A percentile compares a stretch with the other conserved stretches of the same genome.
phyloP scores from a whole-genome alignment of 2,113 vertebrate genomes.

The Labeo rohita region DNA sequence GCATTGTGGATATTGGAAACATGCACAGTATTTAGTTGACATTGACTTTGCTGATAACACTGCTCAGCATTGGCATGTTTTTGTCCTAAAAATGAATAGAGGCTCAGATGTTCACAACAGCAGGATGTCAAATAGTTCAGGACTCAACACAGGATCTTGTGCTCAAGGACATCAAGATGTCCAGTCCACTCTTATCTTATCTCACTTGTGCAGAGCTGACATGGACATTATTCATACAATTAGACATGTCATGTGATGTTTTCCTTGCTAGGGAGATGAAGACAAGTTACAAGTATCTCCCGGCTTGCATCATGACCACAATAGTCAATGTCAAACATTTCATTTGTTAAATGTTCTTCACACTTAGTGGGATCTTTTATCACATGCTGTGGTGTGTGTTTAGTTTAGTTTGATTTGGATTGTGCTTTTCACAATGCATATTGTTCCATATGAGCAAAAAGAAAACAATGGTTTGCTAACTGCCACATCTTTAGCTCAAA shows the following conservation, averaged over 20 bases:
- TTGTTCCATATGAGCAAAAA: neutral
- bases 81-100: slow-evolving; percentile 12
- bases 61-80: neutral
- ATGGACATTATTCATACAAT: slow-evolving; percentile 14
- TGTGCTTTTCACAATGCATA: neutral
- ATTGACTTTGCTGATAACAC: slow-evolving; percentile 9
- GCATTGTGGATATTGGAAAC: neutral
- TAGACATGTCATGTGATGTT: slow-evolving; percentile 21
- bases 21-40: neutral
- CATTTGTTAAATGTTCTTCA: neutral
- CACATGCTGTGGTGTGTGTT: neutral
- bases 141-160: neutral
- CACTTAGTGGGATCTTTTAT: neutral
- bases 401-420: neutral
- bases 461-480: neutral
- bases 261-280: neutral
- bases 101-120: slow-evolving; percentile 20
- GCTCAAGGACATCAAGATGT: slow-evolving; percentile 53
- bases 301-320: neutral
- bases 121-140: neutral
- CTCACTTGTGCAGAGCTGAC: slow-evolving; percentile 34
- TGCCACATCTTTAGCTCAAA: neutral
- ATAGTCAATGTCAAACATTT: neutral
- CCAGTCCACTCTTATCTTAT: slow-evolving; percentile 61
- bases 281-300: neutral